These are phyloP conservation scores for Orthosia gothica DNA, from an alignment of 2,888 invertebrate species.

Conservation along the genomic window DNA sequence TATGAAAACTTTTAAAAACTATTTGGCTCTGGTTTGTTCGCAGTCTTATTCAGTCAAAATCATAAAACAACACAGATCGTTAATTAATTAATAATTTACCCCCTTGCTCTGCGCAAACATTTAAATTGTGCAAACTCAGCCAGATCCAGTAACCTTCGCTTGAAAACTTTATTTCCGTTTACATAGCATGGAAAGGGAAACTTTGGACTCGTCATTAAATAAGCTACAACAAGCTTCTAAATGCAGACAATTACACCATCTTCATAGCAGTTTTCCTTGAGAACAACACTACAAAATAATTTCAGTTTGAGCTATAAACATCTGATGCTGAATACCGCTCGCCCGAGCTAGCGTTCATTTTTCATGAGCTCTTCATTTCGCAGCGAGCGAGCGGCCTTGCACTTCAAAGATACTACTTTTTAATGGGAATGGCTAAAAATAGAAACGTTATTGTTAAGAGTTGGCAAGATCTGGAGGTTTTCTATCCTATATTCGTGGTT, in stretches of 20 bases:
- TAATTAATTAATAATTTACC: too few relatives aligned
- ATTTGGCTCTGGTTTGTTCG: too few relatives aligned
- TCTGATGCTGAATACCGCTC: conserved; percentile 40
- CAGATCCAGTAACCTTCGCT: too few relatives aligned
- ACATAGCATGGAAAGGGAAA: too few relatives aligned
- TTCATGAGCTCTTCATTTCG: conserved; percentile 47
- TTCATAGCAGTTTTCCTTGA: not conserved
- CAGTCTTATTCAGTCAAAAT: too few relatives aligned
- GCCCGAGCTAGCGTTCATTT: conserved; percentile 27
- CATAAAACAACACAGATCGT: too few relatives aligned
- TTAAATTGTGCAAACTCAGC: too few relatives aligned
- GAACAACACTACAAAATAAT: conserved; percentile 17
- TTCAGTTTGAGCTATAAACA: conserved; percentile 29
- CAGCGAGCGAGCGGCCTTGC: conserved; percentile 28
- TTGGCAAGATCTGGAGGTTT: not conserved
- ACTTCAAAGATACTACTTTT: conserved; percentile 42
- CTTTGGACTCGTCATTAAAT: not conserved
- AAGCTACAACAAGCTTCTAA: not conserved
- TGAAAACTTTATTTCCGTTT: too few relatives aligned
- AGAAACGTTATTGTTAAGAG: not conserved
- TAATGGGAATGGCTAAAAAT: conserved; percentile 42
- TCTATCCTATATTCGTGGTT: not conserved
- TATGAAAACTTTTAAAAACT: not conserved
- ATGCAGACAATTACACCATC: not conserved
- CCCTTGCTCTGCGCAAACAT: too few relatives aligned